These are phyloP conservation scores for Lycia hirtaria DNA, from an alignment of 2,888 invertebrate species.

Conservation along the genomic window DNA sequence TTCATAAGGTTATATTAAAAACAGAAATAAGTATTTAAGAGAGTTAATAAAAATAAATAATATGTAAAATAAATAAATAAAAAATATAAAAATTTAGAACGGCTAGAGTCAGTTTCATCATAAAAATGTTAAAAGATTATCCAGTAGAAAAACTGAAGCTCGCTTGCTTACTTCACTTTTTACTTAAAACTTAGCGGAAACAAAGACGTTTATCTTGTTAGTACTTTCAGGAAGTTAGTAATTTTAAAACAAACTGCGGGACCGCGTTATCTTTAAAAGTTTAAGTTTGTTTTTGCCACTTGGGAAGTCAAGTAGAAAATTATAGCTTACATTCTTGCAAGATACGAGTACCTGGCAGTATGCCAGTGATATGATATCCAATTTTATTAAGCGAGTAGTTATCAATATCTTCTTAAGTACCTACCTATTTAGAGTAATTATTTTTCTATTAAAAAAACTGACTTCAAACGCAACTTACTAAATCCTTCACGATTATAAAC, in stretches of 20 bases:
- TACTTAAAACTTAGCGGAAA: slow-evolving; percentile 26
- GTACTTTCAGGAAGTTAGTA: slow-evolving; percentile 27
- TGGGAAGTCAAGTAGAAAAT: slow-evolving; percentile 15
- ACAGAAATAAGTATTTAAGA: too few relatives aligned
- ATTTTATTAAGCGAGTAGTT: too few relatives aligned
- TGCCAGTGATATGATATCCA: too few relatives aligned
- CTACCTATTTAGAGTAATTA: too few relatives aligned
- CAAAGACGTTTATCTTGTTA: slow-evolving; percentile 31
- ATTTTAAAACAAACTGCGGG: slow-evolving; percentile 25
- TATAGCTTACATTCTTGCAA: slow-evolving; percentile 2
- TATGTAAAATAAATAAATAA: too few relatives aligned
- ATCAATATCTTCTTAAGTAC: too few relatives aligned
- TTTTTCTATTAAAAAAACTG: too few relatives aligned
- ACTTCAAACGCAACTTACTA: too few relatives aligned
- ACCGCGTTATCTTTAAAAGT: slow-evolving; percentile 24
- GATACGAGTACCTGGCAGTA: background rate
- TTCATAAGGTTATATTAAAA: too few relatives aligned
- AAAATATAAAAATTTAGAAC: background rate
- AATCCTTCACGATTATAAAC: too few relatives aligned
- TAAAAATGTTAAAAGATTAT: slow-evolving; percentile 9
- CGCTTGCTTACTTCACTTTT: slow-evolving; percentile 20
- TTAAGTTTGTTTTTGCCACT: slow-evolving; percentile 27
- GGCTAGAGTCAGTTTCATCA: slow-evolving; percentile 1
- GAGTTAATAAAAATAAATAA: too few relatives aligned
- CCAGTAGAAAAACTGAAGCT: slow-evolving; percentile 10